A percentile compares a stretch with the other conserved stretches of the same genome.
These are phyloP conservation scores for Perithous albicinctus DNA, from an alignment of 2,888 invertebrate species.

Conservation along the genomic window DNA sequence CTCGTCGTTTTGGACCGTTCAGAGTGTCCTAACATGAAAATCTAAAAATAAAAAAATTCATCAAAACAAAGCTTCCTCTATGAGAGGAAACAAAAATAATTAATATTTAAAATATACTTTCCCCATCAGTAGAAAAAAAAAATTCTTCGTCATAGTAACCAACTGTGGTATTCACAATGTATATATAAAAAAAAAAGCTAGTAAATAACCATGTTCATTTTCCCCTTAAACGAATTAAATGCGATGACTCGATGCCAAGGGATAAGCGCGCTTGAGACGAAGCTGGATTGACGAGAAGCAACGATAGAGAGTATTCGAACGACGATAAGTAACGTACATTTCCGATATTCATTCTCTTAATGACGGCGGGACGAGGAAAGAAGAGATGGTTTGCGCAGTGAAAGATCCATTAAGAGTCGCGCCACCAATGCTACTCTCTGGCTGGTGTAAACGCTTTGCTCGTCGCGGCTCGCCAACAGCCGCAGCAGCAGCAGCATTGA, in stretches of 20 bases:
- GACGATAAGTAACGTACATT: slow-evolving; percentile 65
- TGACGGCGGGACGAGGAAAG: slow-evolving; percentile 52
- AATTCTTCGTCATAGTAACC: neutral
- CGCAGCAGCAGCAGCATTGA: slow-evolving; percentile 44
- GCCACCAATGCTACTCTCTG: slow-evolving; percentile 49
- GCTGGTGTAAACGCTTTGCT: slow-evolving; percentile 18
- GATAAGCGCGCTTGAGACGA: slow-evolving; percentile 32
- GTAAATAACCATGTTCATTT: neutral
- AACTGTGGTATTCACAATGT: neutral
- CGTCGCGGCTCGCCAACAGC: slow-evolving; percentile 48
- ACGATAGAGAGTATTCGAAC: slow-evolving; percentile 49
- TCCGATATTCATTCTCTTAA: slow-evolving; percentile 67
- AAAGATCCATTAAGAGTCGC: slow-evolving; percentile 65
- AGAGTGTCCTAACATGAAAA: too few relatives aligned
- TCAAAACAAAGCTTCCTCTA: too few relatives aligned
- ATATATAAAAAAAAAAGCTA: neutral
- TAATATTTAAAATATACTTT: neutral
- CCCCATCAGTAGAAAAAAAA: neutral
- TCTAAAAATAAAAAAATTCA: too few relatives aligned
- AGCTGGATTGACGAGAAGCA: slow-evolving; percentile 19
- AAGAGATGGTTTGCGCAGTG: slow-evolving; percentile 53
- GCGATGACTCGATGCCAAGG: slow-evolving; percentile 54
- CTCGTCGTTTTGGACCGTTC: too few relatives aligned
- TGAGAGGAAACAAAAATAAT: too few relatives aligned
- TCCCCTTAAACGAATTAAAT: slow-evolving; percentile 56